These are phyloP conservation scores for Torymus auratus DNA, from an alignment of 2,888 invertebrate species.

Conservation along the genomic window DNA sequence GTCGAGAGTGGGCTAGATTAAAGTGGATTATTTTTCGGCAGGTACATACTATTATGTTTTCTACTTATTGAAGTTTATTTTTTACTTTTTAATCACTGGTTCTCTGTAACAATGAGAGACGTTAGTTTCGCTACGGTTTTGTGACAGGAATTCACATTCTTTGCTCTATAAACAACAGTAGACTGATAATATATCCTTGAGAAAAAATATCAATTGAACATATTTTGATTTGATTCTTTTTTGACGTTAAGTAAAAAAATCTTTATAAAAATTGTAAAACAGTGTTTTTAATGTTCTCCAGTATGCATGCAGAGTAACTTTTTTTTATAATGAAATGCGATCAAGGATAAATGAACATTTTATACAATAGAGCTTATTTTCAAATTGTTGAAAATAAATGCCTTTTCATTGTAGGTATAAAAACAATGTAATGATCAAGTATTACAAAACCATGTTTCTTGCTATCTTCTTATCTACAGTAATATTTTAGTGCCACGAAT, in stretches of 20 bases:
- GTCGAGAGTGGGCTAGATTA: constrained; percentile 19
- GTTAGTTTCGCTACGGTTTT: neutral
- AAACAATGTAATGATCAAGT: constrained; percentile 22
- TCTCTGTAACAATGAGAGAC: constrained; percentile 12
- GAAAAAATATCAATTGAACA: constrained; percentile 6
- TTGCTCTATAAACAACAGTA: too few relatives aligned
- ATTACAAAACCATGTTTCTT: constrained; percentile 3
- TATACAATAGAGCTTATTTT: neutral
- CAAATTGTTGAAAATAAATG: constrained; percentile 3
- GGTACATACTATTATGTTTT: constrained; percentile 43
- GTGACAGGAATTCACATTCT: too few relatives aligned
- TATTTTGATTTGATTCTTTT: constrained; percentile 34
- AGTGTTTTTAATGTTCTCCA: too few relatives aligned
- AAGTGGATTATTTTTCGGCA: constrained; percentile 38
- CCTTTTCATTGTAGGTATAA: neutral
- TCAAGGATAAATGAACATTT: too few relatives aligned
- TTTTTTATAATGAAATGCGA: too few relatives aligned
- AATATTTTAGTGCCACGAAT: constrained; percentile 34
- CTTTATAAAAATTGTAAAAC: constrained; percentile 27
- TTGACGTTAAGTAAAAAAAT: constrained; percentile 18
- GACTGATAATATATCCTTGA: neutral
- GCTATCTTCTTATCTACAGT: neutral
- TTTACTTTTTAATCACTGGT: neutral
- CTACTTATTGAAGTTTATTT: constrained; percentile 5
- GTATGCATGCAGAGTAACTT: too few relatives aligned